phyloP scores from a whole-genome alignment of 1,140 invertebrate genomes.

The Watersipora subatra region DNA sequence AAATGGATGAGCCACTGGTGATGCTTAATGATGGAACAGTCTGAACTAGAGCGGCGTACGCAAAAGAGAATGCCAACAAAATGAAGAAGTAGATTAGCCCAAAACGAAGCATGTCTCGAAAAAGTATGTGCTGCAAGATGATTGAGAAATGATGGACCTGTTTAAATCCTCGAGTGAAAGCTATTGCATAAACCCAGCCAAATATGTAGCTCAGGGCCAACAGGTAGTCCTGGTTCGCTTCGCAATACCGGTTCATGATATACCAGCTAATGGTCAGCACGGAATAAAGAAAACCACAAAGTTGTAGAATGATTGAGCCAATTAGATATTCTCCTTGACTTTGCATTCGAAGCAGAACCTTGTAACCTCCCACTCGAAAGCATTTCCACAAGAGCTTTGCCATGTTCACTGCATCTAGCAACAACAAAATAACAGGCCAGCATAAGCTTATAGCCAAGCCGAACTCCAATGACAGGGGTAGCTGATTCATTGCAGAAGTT shows the following conservation, averaged over 20 bases:
- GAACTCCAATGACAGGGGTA: background rate
- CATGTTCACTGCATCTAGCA: background rate
- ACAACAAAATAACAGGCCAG: background rate
- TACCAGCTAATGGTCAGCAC: background rate
- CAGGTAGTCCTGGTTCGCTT: background rate
- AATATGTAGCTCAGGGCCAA: constrained; percentile 20
- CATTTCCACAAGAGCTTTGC: background rate
- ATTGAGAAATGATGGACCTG: constrained; percentile 28
- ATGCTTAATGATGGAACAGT: constrained; percentile 14
- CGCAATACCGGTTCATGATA: background rate
- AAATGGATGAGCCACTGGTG: constrained; percentile 17
- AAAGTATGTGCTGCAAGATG: constrained; percentile 29
- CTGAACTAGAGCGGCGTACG: constrained; percentile 23
- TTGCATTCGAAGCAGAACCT: background rate
- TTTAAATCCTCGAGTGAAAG: constrained; percentile 26
- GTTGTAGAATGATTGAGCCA: background rate
- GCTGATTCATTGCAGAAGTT: background rate
- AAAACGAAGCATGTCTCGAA: constrained; percentile 24
- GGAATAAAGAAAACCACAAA: background rate
- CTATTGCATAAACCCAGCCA: constrained; percentile 26
- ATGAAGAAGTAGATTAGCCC: constrained; percentile 28
- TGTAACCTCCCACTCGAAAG: background rate
- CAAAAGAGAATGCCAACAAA: constrained; percentile 26
- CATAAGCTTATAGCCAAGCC: background rate
- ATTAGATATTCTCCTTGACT: background rate